Base-by-base conservation (phyloP, 2,113 vertebrate species). In the Paramisgurnus dabryanus region DNA sequence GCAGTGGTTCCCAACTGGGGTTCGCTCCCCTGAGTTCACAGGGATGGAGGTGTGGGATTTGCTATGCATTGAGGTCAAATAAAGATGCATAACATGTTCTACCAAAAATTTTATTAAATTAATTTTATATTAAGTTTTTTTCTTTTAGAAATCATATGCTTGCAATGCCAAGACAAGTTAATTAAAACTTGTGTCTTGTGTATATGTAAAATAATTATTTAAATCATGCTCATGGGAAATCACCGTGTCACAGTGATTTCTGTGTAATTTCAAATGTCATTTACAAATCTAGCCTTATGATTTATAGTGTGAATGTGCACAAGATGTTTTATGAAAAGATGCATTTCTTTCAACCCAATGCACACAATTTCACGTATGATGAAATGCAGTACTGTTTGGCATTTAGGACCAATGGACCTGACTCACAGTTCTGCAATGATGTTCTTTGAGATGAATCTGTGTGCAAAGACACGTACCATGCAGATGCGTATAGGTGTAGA, bases 401-500 rank as follows among this genome's bases (percentile, higher is more conserved):
- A 72, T 57, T 55, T 71, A 67, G n/a, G 27, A 15, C 13, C 47
- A 39, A 22, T 39, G 15, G 40, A 8, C 3, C 53, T 22, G 53
- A 55, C 39, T 43, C 55, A 43, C n/a, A 60, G n/a, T 60, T 57
- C 55, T 43, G 53, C 7, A 55, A 73, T 58, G 15, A 72, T 57
- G 55, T 60, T 10, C 39, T 60, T 43, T 18, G 39, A 57, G 50
- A 73, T 22, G 34, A 73, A 73, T 73, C n/a, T 45, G 17, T 60
- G 70, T 57, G 50, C 53, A 58, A 45, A 17, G 17, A 40, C 12
- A 22, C 10, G 6, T 58, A 40, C 58, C 60, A 73, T 73, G 53
- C 40, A 73, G 43, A 73, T 43, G 39, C 55, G 41, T 39, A 73
- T 17, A n/a, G 55, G 39, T 73, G 70, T 8, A 73, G 70, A 60